Evolutionary conservation across 2,113 vertebrate genomes (phyloP).

Genomic region (Spilogale gracilis): DNA sequence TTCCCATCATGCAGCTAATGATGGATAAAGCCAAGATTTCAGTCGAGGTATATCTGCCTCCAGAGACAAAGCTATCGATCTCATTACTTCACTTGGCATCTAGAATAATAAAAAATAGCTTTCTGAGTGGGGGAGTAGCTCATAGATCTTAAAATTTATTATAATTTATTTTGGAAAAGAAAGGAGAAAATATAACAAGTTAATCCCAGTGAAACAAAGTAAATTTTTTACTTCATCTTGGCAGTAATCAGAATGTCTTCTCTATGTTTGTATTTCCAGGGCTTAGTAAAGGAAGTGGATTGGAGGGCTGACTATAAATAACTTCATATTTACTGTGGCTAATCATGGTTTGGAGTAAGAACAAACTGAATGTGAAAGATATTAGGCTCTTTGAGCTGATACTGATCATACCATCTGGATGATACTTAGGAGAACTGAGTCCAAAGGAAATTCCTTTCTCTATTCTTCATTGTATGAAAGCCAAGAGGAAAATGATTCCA

Average conservation of each 20-base stretch:
- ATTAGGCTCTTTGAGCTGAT: not conserved
- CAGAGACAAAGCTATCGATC: not conserved
- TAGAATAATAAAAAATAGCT: not conserved
- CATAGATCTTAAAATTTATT: not conserved
- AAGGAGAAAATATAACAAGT: not conserved
- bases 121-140: not conserved
- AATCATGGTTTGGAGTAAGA: not conserved
- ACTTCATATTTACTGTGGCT: not conserved
- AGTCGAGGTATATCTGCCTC: not conserved
- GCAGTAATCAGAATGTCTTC: not conserved
- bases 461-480: conserved; percentile 31
- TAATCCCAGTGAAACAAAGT: not conserved
- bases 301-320: not conserved
- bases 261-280: not conserved
- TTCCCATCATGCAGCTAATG: not conserved
- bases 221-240: not conserved
- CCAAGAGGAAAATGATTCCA: conserved; percentile 51
- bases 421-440: conserved; percentile 15
- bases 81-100: not conserved
- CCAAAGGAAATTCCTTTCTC: not conserved
- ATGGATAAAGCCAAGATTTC: not conserved
- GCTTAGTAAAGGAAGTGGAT: not conserved
- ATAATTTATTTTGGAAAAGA: not conserved
- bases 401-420: conserved; percentile 5
- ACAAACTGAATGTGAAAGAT: conserved; percentile 2